Conservation (phyloP, 2,797 vertebrate species). For the Galaxias olidus region DNA sequence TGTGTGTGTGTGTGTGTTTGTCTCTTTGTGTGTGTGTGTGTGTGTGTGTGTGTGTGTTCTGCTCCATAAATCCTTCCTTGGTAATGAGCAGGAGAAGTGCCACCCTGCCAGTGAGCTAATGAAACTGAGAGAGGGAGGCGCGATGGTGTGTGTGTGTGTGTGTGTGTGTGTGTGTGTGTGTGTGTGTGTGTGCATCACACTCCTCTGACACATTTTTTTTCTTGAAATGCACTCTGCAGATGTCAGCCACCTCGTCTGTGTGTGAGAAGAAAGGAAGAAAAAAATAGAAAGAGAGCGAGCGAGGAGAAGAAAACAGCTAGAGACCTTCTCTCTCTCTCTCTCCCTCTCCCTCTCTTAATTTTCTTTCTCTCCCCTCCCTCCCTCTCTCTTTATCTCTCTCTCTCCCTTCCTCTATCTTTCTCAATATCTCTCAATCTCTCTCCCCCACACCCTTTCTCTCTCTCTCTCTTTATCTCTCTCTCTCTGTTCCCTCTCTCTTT, state of each 20-base stretch:
- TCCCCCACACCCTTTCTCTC: conserved; percentile 8
- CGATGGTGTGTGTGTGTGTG: conserved; percentile 35
- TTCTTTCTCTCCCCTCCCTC: background rate
- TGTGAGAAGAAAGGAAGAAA: conserved; percentile 68
- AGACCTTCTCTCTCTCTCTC: conserved; percentile 2
- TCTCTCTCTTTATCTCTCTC: conserved; percentile 6
- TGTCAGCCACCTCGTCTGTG: conserved; percentile 92
- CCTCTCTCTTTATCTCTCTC: background rate
- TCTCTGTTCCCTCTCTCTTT: conserved; percentile 36
- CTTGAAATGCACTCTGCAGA: conserved; percentile 99
- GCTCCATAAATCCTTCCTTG: conserved; percentile 99
- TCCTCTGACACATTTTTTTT: conserved; percentile 96
- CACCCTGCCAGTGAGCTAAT: conserved; percentile 99
- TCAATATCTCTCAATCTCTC: conserved; percentile 37
- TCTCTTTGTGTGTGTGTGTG: no score
- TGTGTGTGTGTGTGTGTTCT: conserved; percentile 73
- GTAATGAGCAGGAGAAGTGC: conserved; percentile 99
- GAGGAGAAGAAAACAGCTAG: background rate
- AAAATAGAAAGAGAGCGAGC: conserved; percentile 43
- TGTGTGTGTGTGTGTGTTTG: no score
- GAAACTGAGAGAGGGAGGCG: conserved; percentile 86
- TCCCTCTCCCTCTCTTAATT: background rate
- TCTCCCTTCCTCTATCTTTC: background rate
- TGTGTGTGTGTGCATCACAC: conserved; percentile 74
- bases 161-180: conserved; percentile 48